Evolutionary conservation across 2,888 invertebrate genomes (phyloP).

Genomic region (Mythimna loreyi): DNA sequence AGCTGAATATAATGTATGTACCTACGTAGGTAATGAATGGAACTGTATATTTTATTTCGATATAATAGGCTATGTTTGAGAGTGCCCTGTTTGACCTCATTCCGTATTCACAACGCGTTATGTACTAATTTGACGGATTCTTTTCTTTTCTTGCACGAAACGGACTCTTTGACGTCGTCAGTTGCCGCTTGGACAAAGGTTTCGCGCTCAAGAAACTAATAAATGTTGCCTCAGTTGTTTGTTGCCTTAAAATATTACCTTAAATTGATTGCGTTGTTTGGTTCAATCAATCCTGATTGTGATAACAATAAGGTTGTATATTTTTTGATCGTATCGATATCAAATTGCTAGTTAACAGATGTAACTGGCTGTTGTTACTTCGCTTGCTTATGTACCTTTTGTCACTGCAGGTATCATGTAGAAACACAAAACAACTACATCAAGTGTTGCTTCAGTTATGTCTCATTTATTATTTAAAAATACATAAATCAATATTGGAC

Average conservation of each 20-base stretch:
- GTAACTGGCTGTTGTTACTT: neutral
- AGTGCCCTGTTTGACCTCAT: slow-evolving; percentile 90
- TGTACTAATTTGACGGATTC: slow-evolving; percentile 89
- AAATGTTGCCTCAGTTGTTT: slow-evolving; percentile 58
- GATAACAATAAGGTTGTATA: slow-evolving; percentile 48
- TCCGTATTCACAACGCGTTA: slow-evolving; percentile 88
- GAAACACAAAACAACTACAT: slow-evolving; percentile 5
- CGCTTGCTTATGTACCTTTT: neutral
- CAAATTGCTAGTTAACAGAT: neutral
- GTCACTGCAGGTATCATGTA: neutral
- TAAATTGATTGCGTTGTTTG: slow-evolving; percentile 47
- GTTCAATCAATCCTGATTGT: slow-evolving; percentile 54
- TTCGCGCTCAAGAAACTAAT: slow-evolving; percentile 68
- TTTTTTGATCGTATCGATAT: slow-evolving; percentile 1
- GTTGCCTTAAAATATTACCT: slow-evolving; percentile 36
- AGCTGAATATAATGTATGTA: slow-evolving; percentile 78
- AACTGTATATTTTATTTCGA: slow-evolving; percentile 89
- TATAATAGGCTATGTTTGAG: slow-evolving; percentile 85
- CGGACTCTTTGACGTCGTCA: slow-evolving; percentile 82
- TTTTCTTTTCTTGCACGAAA: slow-evolving; percentile 85
- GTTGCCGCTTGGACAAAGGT: slow-evolving; percentile 79
- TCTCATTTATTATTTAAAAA: slow-evolving; percentile 8
- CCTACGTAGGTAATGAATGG: slow-evolving; percentile 85
- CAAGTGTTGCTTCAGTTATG: neutral
- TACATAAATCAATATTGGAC: slow-evolving; percentile 22